phyloP scores from a whole-genome alignment of 2,888 invertebrate genomes.

The Marasmarcha lunaedactyla region DNA sequence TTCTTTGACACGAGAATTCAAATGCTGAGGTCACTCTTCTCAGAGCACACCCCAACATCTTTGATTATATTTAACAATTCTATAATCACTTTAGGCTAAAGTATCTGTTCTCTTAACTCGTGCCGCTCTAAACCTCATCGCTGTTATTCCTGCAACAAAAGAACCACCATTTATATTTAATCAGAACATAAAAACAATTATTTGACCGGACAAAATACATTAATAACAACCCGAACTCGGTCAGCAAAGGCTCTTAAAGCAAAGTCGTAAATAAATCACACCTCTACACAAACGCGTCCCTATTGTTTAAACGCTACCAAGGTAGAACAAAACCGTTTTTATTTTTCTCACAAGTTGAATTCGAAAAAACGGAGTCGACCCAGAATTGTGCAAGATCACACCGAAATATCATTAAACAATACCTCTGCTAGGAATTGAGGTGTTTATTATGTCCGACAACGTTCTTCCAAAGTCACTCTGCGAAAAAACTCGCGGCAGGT shows the following conservation, averaged over 20 bases:
- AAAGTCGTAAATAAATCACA: conserved; percentile 67
- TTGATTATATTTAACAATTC: conserved; percentile 41
- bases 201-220: conserved; percentile 24
- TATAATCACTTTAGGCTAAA: conserved; percentile 26
- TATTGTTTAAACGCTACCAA: conserved; percentile 69
- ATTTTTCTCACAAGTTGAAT: conserved; percentile 48
- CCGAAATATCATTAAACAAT: conserved; percentile 67
- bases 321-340: conserved; percentile 50
- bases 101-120: conserved; percentile 12
- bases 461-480: conserved; percentile 42
- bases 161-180: conserved; percentile 30
- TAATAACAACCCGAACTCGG: conserved; percentile 50
- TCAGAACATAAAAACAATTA: conserved; percentile 24
- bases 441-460: conserved; percentile 63
- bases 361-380: conserved; percentile 45
- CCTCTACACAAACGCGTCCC: conserved; percentile 53
- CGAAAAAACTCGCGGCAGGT: conserved; percentile 60
- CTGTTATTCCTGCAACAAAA: conserved; percentile 65
- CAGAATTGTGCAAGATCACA: conserved; percentile 67
- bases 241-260: conserved; percentile 48
- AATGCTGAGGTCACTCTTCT: conserved; percentile 50
- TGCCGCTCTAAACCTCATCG: conserved; percentile 22
- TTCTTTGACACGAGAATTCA: conserved; percentile 29
- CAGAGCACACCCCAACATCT: conserved; percentile 66
- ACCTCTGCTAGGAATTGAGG: conserved; percentile 65